Evolutionary conservation across 2,113 vertebrate genomes (phyloP), one percentile per base, ranked within the genome.

Genomic region (Pedionomus torquatus): DNA sequence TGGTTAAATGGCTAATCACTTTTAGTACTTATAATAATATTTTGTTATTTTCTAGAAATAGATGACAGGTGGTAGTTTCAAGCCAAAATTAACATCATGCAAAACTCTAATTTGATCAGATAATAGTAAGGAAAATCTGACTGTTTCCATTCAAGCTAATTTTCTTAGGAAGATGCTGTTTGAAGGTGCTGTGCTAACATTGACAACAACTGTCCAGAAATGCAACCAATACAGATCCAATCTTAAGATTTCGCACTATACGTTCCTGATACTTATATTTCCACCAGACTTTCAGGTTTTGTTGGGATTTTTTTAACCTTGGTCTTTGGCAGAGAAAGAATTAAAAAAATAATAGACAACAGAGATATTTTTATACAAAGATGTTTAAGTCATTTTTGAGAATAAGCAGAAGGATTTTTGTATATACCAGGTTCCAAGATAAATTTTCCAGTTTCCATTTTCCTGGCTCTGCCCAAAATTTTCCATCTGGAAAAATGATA

Each of bases 401-500:
- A 90, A 57, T 71, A 63, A 78, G 35, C 51, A 63, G 46, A 78
- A 80, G 48, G 41, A 25, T 78, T 83, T 96, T 87, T 8, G 0
- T 75, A 8, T 43, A 14, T 79, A 71, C 41, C 13, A 58, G 39
- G 52, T 94, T 92, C 35, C 57, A 77, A 87, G 72, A 91, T 57
- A 81, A 75, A 84, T 89, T 95, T 92, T 75, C 77, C 52, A 41
- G 69, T 95, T 95, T 87, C 65, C 72, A 76, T 92, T 94, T 96
- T 89, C 92, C 80, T 89, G 65, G 7, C 72, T 96, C 57, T 84
- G 61, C 58, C 90, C 80, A 93, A 41, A 87, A 87, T 92, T 97
- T 97, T 96, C 92, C 94, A 95, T 92, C 94, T 97, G 95, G 89
- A 96, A 95, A 96, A 97, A 95, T 92, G 86, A 94, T 60, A 94